These are phyloP conservation scores for Synanthedon vespiformis DNA, from an alignment of 2,888 invertebrate species.

Conservation along the genomic window DNA sequence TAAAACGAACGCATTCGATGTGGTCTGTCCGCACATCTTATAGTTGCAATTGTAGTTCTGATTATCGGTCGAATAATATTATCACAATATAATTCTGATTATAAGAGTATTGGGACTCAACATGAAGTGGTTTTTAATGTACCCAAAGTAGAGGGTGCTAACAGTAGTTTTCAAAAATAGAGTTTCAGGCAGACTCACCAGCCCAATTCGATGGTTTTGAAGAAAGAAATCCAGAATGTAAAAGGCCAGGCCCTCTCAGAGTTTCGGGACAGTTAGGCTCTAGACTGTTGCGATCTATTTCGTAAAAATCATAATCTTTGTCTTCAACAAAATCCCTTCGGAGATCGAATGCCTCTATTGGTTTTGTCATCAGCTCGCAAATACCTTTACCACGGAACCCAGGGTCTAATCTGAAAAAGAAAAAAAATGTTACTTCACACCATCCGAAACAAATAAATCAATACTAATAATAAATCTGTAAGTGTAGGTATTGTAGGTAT, in stretches of 20 bases:
- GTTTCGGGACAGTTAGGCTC: constrained; percentile 71
- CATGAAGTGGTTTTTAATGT: too few species aligned
- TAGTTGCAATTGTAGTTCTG: too few species aligned
- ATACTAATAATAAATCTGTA: too few species aligned
- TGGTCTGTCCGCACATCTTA: too few species aligned
- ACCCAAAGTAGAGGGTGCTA: too few species aligned
- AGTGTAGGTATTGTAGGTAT: too few species aligned
- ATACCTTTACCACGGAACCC: constrained; percentile 79
- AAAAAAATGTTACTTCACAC: not conserved
- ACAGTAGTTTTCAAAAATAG: too few species aligned
- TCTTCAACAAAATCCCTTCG: constrained; percentile 73
- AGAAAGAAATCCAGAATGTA: constrained; percentile 57
- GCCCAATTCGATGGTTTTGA: constrained; percentile 38
- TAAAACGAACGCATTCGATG: too few species aligned
- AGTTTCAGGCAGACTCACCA: constrained; percentile 5
- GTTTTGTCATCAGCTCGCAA: constrained; percentile 81
- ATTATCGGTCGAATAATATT: too few species aligned
- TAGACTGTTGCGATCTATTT: constrained; percentile 78
- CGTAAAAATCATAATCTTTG: constrained; percentile 83
- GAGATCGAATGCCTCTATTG: constrained; percentile 76
- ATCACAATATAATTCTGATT: too few species aligned
- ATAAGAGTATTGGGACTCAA: too few species aligned
- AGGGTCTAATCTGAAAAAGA: constrained; percentile 73
- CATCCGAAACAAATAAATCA: too few species aligned
- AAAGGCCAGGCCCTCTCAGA: constrained; percentile 41